A percentile compares a stretch with the other conserved stretches of the same genome.
Evolutionary conservation across 2,797 vertebrate genomes (phyloP).

Genomic region (Acanthis flammea): DNA sequence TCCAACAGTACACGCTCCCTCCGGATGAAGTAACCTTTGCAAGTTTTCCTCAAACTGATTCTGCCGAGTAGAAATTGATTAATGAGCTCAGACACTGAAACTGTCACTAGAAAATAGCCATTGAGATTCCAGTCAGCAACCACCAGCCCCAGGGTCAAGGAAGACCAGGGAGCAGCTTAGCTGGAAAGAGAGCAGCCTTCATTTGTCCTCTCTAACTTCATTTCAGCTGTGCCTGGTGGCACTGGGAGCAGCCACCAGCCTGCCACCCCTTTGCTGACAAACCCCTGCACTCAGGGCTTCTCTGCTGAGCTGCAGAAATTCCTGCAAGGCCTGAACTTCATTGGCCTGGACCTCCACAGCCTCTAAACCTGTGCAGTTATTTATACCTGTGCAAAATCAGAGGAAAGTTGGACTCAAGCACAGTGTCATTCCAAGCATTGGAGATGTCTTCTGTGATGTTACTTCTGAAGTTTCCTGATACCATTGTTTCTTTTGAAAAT

Average conservation of each 20-base stretch:
- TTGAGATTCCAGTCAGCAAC: constrained; percentile 44
- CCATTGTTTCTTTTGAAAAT: background rate
- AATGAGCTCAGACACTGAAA: constrained; percentile 63
- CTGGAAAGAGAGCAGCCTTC: background rate
- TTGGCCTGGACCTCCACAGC: background rate
- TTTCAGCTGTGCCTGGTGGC: background rate
- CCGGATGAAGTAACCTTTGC: constrained; percentile 74
- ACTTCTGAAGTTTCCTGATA: background rate
- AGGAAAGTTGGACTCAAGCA: background rate
- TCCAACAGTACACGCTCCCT: constrained; percentile 61
- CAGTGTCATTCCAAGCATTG: background rate
- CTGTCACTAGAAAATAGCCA: constrained; percentile 60
- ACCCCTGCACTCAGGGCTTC: background rate
- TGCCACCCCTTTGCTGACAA: constrained; percentile 12
- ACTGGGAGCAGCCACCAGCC: background rate
- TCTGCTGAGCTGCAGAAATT: background rate
- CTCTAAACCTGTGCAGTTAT: background rate
- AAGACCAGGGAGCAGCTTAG: background rate
- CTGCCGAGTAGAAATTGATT: constrained; percentile 61
- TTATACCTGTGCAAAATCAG: background rate
- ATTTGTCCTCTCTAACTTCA: constrained; percentile 38
- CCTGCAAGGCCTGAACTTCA: background rate
- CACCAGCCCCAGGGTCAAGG: constrained; percentile 50
- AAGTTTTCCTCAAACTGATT: constrained; percentile 69
- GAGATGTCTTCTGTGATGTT: background rate